Conservation (phyloP, 1,140 invertebrate genomes). For the Temnothorax curvispinosus region DNA sequence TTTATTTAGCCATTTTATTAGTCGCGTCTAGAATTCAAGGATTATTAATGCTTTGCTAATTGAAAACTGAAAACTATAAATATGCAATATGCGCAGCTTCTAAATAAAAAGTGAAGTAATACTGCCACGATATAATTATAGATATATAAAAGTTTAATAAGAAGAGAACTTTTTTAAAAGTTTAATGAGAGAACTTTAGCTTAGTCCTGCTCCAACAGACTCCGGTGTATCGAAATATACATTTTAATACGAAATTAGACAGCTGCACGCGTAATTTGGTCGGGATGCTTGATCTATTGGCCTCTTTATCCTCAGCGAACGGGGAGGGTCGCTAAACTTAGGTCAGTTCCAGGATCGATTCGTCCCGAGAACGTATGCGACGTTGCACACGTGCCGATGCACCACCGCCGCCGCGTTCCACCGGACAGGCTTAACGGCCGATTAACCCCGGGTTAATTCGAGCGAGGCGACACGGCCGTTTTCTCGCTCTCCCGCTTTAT, state of each 20-base stretch:
- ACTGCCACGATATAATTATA: not conserved
- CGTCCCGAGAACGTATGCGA: constrained; percentile 6
- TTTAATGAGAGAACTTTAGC: not conserved
- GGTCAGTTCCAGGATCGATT: constrained; percentile 66
- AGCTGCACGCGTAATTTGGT: constrained; percentile 12
- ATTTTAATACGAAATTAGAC: not conserved
- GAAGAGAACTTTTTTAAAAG: too few relatives aligned
- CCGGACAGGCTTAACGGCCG: constrained; percentile 60
- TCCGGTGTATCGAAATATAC: not conserved
- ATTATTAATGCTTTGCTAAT: not conserved
- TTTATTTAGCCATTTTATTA: not conserved
- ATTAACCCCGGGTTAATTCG: constrained; percentile 63
- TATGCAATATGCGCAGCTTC: not conserved
- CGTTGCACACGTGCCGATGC: constrained; percentile 59
- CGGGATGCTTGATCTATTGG: not conserved
- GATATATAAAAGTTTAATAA: not conserved
- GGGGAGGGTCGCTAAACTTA: constrained; percentile 61
- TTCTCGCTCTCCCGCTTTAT: not conserved
- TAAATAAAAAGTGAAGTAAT: not conserved
- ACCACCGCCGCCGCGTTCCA: not conserved
- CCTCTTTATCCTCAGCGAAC: not conserved
- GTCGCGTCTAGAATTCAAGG: not conserved
- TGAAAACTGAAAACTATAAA: not conserved
- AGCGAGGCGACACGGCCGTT: constrained; percentile 37
- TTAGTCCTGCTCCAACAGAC: not conserved